phyloP scores from a whole-genome alignment of 2,797 vertebrate species.

The Macrochelys suwanniensis region DNA sequence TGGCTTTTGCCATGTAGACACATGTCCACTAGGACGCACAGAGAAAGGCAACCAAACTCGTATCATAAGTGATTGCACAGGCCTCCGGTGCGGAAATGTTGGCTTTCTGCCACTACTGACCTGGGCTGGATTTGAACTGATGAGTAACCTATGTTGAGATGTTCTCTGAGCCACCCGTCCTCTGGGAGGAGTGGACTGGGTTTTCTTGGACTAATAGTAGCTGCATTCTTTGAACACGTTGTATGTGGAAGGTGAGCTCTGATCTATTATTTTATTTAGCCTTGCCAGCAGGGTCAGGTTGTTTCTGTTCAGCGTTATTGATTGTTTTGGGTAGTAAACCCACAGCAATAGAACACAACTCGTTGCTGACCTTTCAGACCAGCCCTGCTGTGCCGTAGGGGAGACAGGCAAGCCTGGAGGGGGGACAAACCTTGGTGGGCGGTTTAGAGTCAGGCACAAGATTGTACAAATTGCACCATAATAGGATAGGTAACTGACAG shows the following conservation, averaged over 20 bases:
- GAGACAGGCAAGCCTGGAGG: not conserved
- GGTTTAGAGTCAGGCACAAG: conserved; percentile 24
- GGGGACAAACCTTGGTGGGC: not conserved
- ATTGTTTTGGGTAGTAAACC: not conserved
- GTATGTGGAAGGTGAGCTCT: not conserved
- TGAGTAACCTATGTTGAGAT: not conserved
- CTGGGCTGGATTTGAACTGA: not conserved
- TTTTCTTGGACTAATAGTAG: not conserved
- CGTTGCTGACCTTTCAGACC: not conserved
- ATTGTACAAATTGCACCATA: not conserved
- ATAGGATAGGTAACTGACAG: not conserved
- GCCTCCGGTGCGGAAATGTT: not conserved
- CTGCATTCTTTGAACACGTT: not conserved
- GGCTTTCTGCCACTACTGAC: not conserved
- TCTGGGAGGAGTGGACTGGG: not conserved
- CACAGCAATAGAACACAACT: not conserved
- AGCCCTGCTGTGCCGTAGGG: not conserved
- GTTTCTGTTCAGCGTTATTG: conserved; percentile 2
- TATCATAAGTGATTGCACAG: not conserved
- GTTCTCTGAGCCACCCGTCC: not conserved
- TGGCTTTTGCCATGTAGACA: not conserved
- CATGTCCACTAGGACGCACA: not conserved
- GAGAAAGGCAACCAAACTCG: too few species aligned
- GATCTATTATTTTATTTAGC: conserved; percentile 28
- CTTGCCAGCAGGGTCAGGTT: conserved; percentile 20